Evolutionary conservation across 2,797 vertebrate species (phyloP).

Genomic region (Microctenopoma stevenorrisi): DNA sequence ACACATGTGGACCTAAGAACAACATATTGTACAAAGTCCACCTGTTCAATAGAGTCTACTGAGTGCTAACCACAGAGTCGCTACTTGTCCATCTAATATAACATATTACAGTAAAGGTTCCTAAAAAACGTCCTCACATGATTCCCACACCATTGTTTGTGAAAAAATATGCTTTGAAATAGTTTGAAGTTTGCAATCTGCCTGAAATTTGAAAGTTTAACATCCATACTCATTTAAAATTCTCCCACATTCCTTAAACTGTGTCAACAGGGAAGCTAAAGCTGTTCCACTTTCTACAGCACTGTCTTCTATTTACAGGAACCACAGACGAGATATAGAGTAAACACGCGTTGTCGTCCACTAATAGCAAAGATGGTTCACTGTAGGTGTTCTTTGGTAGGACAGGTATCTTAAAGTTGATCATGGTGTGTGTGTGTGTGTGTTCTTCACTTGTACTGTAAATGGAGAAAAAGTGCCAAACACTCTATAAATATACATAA

Average conservation of each 20-base stretch:
- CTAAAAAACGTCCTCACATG: background rate
- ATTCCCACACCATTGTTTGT: no score
- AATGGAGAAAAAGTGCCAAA: no score
- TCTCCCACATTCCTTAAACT: no score
- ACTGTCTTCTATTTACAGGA: background rate
- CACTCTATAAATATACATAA: background rate
- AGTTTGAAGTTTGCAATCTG: background rate
- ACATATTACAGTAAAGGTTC: background rate
- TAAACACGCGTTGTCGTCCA: no score
- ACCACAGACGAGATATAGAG: no score
- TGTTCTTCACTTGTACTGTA: no score
- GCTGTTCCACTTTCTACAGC: background rate
- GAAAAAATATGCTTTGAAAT: background rate
- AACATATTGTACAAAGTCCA: slow-evolving; percentile 8
- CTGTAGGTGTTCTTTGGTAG: background rate
- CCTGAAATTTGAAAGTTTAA: no score
- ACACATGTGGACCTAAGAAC: slow-evolving; percentile 17
- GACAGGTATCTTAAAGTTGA: background rate
- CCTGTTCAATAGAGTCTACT: slow-evolving; percentile 2
- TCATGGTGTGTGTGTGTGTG: no score
- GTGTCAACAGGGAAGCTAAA: background rate
- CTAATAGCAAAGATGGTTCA: no score
- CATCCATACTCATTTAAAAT: no score
- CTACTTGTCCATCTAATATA: background rate
- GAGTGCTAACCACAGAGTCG: background rate